A percentile compares a stretch with the other conserved stretches of the same genome.
Evolutionary conservation across 2,797 vertebrate genomes (phyloP).

Genomic region (Mus minutoides): DNA sequence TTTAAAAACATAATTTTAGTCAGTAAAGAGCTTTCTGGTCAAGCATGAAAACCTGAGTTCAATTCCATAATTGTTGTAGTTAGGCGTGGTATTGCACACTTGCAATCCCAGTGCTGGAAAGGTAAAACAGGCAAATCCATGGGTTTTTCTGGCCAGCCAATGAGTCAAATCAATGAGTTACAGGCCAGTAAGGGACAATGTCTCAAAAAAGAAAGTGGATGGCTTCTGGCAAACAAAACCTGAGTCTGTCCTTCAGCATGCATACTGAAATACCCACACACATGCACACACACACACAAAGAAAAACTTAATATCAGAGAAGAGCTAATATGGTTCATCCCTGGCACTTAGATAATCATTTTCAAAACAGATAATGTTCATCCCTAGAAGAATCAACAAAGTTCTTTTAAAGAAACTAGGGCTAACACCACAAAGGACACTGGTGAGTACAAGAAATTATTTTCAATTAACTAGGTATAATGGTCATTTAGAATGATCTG

Average conservation of each 20-base stretch:
- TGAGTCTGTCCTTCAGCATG: neutral
- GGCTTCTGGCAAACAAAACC: neutral
- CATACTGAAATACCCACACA: neutral
- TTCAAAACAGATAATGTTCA: conserved; percentile 25
- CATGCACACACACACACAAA: neutral
- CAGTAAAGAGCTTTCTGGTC: neutral
- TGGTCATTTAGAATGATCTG: neutral
- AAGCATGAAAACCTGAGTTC: neutral
- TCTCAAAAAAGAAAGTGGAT: too few species aligned
- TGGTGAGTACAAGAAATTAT: neutral
- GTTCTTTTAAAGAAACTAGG: neutral
- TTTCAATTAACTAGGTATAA: neutral
- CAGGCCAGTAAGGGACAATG: neutral
- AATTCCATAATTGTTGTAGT: neutral
- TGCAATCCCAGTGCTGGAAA: neutral
- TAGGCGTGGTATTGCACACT: neutral
- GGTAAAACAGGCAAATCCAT: neutral
- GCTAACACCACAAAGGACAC: neutral
- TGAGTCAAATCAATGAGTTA: neutral
- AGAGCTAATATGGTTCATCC: neutral
- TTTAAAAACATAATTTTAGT: neutral
- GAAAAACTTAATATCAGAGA: neutral
- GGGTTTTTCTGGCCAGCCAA: neutral
- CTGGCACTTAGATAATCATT: neutral
- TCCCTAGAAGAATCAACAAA: neutral